phyloP scores from a whole-genome alignment of 2,797 vertebrate genomes.

The Phoeniculus purpureus region DNA sequence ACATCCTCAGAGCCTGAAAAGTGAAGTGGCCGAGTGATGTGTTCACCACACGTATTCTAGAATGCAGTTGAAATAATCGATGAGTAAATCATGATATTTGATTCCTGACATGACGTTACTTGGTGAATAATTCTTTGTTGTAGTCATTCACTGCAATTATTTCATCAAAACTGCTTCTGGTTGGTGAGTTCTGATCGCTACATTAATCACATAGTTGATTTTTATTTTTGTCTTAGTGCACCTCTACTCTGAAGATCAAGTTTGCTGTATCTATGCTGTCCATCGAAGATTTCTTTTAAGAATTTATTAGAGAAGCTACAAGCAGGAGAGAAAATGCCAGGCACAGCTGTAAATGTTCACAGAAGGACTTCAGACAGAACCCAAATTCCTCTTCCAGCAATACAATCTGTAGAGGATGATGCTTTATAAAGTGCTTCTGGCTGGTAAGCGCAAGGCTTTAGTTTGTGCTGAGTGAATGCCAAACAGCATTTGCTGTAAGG shows the following conservation, averaged over 20 bases:
- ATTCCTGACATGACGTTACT: not conserved
- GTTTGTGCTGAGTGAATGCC: not conserved
- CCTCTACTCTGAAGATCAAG: not conserved
- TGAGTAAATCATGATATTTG: not conserved
- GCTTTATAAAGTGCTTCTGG: not conserved
- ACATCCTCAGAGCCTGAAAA: not conserved
- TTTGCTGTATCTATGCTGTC: not conserved
- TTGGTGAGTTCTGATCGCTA: not conserved
- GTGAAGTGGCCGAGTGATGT: accelerated
- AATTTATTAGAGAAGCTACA: not conserved
- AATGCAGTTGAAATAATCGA: not conserved
- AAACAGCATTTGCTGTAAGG: not conserved
- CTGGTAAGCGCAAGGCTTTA: not conserved
- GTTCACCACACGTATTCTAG: not conserved
- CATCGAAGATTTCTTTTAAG: not conserved
- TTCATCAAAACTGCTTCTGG: not conserved
- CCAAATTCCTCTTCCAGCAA: accelerated
- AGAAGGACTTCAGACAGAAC: not conserved
- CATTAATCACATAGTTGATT: not conserved
- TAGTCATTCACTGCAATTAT: not conserved
- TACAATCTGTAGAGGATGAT: not conserved
- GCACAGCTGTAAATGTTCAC: not conserved
- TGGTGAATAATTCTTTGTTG: not conserved
- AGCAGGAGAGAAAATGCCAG: not conserved
- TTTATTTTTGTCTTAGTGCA: not conserved